Percentiles rank a stretch among this genome's conserved stretches.
Conservation (phyloP, 2,113 vertebrate species). For the Sylvia atricapilla region DNA sequence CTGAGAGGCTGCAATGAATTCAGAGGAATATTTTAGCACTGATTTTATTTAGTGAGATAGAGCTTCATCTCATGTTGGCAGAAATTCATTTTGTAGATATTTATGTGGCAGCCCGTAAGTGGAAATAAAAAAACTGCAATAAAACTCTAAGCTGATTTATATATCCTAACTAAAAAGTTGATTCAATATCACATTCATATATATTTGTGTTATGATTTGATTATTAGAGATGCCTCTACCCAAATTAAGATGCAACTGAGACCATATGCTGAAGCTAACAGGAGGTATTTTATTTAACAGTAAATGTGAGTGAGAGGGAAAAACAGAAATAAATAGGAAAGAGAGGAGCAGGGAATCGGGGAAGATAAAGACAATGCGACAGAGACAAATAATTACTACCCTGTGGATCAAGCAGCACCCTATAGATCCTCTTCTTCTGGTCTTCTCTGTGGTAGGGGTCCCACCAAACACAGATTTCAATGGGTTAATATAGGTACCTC, state of each 20-base stretch:
- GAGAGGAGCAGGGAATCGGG: fast-evolving
- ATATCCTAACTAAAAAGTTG: background rate
- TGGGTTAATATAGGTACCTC: background rate
- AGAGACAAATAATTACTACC: background rate
- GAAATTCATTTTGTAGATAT: background rate
- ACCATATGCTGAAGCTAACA: background rate
- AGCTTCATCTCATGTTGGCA: background rate
- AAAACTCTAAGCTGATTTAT: background rate
- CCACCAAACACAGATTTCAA: too few species aligned
- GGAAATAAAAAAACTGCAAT: background rate
- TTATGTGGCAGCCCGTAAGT: background rate
- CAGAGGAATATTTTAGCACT: background rate
- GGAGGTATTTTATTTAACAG: background rate
- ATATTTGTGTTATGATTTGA: background rate
- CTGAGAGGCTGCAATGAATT: background rate
- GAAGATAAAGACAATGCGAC: background rate
- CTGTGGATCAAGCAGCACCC: background rate
- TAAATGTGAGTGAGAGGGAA: background rate
- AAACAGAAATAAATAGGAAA: background rate
- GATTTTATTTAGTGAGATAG: background rate
- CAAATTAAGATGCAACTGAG: background rate
- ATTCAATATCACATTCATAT: background rate
- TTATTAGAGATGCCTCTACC: background rate
- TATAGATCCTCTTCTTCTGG: background rate
- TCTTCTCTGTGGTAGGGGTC: background rate